Evolutionary conservation across 2,113 vertebrate species (phyloP).

Genomic region (Cinclus cinclus): DNA sequence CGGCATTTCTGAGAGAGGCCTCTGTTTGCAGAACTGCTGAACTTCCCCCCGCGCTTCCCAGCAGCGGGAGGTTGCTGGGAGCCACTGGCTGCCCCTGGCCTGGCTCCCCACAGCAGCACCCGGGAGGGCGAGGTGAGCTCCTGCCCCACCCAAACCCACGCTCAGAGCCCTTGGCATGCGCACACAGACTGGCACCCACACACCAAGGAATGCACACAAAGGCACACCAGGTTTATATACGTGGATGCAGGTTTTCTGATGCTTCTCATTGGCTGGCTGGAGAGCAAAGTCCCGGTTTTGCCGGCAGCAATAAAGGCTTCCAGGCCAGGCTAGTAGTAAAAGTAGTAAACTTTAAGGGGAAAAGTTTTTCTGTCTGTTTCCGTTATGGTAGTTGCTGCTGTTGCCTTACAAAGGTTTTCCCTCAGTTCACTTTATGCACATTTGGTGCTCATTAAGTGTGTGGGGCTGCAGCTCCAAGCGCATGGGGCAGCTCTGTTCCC

Average conservation of each 20-base stretch:
- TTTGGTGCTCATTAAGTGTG: constrained; percentile 25
- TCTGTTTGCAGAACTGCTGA: constrained; percentile 19
- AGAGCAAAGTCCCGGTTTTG: neutral
- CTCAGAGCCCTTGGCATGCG: neutral
- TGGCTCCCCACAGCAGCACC: neutral
- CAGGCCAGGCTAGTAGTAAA: constrained; percentile 20
- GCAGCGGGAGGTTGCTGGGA: neutral
- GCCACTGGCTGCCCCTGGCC: neutral
- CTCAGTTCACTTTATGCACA: neutral
- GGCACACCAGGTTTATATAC: neutral
- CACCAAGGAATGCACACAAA: neutral
- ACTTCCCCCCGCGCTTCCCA: neutral
- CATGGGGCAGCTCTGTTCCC: neutral
- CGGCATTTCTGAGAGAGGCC: neutral
- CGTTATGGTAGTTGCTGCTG: accelerated
- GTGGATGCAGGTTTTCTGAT: neutral
- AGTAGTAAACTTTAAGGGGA: constrained; percentile 41
- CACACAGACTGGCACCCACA: neutral
- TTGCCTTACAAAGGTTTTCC: constrained; percentile 15
- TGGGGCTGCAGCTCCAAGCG: neutral
- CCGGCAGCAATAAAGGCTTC: neutral
- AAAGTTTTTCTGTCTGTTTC: constrained; percentile 6
- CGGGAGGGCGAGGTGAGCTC: neutral
- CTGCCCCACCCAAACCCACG: neutral
- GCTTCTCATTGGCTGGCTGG: neutral